A percentile compares a stretch with the other conserved stretches of the same genome.
Evolutionary conservation across 2,797 vertebrate genomes (phyloP).

Genomic region (Acropternis orthonyx): DNA sequence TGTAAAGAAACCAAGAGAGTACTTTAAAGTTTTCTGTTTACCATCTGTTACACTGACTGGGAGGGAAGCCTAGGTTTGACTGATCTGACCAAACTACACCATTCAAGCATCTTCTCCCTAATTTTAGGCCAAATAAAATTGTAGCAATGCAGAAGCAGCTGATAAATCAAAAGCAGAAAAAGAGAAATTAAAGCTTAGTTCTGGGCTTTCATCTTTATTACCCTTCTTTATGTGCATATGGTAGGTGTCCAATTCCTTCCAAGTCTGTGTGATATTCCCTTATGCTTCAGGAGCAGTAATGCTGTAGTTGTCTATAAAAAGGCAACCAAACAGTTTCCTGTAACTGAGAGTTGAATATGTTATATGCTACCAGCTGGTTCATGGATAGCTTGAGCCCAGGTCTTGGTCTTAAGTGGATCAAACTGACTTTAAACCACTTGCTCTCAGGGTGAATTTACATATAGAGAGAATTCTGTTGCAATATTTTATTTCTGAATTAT

Average conservation of each 20-base stretch:
- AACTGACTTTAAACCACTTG: slow-evolving; percentile 46
- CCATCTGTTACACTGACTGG: not conserved
- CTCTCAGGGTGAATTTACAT: slow-evolving; percentile 1
- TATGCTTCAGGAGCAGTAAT: slow-evolving; percentile 34
- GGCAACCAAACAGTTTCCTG: slow-evolving; percentile 51
- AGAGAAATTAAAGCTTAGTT: slow-evolving; percentile 46
- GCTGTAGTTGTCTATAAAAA: slow-evolving; percentile 58
- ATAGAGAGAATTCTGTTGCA: slow-evolving; percentile 40
- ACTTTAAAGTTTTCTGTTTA: not conserved
- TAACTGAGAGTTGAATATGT: slow-evolving; percentile 57
- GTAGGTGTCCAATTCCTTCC: slow-evolving; percentile 44
- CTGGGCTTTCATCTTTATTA: slow-evolving; percentile 53
- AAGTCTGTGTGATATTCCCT: not conserved
- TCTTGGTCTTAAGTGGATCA: slow-evolving; percentile 43
- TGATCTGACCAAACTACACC: not conserved
- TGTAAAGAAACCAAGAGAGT: not conserved
- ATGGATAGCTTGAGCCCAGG: slow-evolving; percentile 14
- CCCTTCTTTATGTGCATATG: slow-evolving; percentile 51
- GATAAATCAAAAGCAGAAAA: slow-evolving; percentile 61
- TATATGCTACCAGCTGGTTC: slow-evolving; percentile 70
- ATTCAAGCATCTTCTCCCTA: not conserved
- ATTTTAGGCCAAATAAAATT: slow-evolving; percentile 39
- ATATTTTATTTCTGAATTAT: slow-evolving; percentile 62
- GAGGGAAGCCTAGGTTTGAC: not conserved
- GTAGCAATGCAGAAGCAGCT: slow-evolving; percentile 13